Base-by-base conservation (phyloP, 2,113 vertebrate genomes). In the Zingel zingel region DNA sequence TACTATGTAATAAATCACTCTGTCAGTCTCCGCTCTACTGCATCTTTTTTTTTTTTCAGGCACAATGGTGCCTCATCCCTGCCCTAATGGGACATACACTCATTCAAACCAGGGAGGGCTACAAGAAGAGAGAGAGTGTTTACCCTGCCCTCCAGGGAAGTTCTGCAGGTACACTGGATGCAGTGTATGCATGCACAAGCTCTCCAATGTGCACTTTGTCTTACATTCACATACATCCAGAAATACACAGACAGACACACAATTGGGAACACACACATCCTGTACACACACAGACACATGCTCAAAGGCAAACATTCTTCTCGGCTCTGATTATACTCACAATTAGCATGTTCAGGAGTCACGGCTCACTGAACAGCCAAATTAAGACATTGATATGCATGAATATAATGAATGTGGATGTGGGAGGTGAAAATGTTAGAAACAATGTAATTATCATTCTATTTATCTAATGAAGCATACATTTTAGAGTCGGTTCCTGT, bases 21-120 rank as follows among this genome's bases (percentile, higher is more conserved):
- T 59, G 6, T n/a, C 30, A 51, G 19, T 69, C 16, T 54, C n/a
- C 2, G 0, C 67, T 69, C 8, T 69, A 6, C 12, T 78, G 18
- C 56, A 33, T 77, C 11, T 77, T 63, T 68, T 66, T 77, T 63
- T 68, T 66, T 66, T 65, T 87, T 70, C 77, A 99, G 97, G 96
- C 19, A 95, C 96, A 1, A 82, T 84, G 92, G 92, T 95, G 80
- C 97, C 97, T 30, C 89, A 89, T 68, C 87, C 77, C 0, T 99
- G 98, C 81, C 97, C 97, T 15, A 94, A 96, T 81, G 98, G 97
- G 80, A 98, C 97, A 3, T 96, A 96, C 85, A 97, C 96, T 48
- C 90, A 88, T 59, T 78, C 81, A 43, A 91, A 96, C 16, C 66
- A 76, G 11, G 69, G 75, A 27, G 97, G 97, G 5, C 94, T 99